Evolutionary conservation across 2,888 invertebrate genomes (phyloP), one percentile per base, ranked within the genome.

Genomic region (Drosophila kanekoi): DNA sequence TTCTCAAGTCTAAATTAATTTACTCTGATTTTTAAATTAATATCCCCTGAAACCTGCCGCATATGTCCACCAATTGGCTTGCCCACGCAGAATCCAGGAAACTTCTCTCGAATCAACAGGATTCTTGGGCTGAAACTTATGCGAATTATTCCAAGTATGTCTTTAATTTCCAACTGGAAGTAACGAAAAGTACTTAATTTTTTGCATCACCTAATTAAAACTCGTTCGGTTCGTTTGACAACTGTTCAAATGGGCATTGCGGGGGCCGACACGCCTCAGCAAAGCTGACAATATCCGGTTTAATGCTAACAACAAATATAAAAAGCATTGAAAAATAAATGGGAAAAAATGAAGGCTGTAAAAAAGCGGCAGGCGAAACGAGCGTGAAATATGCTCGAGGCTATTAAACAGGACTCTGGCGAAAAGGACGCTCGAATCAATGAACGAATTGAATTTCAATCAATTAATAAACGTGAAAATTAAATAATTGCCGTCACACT

Each of bases 1-100:
- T 28, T 61, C 51, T 37, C 40, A 14, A 18, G 38, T 41, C 47
- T 32, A 71, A 74, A 70, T 70, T 72, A 57, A 70, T 66, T 87
- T 70, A 51, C 63, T 58, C 53, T 65, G 84, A 84, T 67, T 84
- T 72, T 81, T 72, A 73, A 78, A 78, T 73, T 66, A 73, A 82
- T 59, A 47, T 57, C 53, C 52, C 57, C 51, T 62, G 41, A 54
- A 73, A 70, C 51, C 48, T 71, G 70, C 72, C 82, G 67, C 51
- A 78, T 59, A 54, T 35, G 65, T 75, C 64, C 69, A 59, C 40
- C 33, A 58, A 74, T 72, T 62, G 54, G n/a, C 38, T 56, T 75
- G 57, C 74, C 74, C 67, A 75, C 74, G 78, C 78, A 47, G 14
- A 40, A 66, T 18, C n/a, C 45, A 40, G 32, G 51, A 28, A 53